These are phyloP conservation scores for Zeus faber DNA, from an alignment of 2,113 vertebrate genomes.

Conservation along the genomic window DNA sequence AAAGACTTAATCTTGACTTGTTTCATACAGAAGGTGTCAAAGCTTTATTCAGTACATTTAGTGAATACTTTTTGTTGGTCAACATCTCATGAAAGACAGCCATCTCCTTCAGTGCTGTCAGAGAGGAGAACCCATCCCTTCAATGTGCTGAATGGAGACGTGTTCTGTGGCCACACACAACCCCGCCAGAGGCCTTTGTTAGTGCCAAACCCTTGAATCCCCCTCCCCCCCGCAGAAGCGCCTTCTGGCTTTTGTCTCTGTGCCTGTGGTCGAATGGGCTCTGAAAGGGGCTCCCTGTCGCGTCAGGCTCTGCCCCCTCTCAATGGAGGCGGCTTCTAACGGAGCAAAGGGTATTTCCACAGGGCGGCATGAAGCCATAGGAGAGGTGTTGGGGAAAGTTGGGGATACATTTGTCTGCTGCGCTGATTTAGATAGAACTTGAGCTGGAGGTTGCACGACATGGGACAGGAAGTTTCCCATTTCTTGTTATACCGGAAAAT, in stretches of 20 bases:
- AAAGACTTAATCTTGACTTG: too few relatives aligned
- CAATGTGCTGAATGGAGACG: constrained; percentile 43
- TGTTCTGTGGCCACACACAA: constrained; percentile 53
- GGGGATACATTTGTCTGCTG: constrained; percentile 7
- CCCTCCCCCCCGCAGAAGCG: constrained; percentile 31
- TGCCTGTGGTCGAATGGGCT: constrained; percentile 38
- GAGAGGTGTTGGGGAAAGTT: constrained; percentile 3
- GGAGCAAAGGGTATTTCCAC: constrained; percentile 21
- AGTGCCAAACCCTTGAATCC: constrained; percentile 61
- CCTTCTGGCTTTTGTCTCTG: constrained; percentile 47
- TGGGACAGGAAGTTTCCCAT: background rate
- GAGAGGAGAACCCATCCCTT: constrained; percentile 37
- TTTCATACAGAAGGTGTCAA: too few relatives aligned
- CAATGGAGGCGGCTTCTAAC: constrained; percentile 31
- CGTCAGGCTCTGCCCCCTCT: constrained; percentile 40
- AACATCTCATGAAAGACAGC: constrained; percentile 33
- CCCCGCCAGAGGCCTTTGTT: constrained; percentile 38
- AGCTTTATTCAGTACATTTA: too few relatives aligned
- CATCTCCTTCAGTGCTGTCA: constrained; percentile 21
- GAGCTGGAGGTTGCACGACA: background rate
- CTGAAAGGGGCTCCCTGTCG: constrained; percentile 37
- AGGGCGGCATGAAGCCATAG: constrained; percentile 20
- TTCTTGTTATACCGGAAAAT: constrained; percentile 25
- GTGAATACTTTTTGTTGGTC: too few relatives aligned
- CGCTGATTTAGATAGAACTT: constrained; percentile 18